Evolutionary conservation across 2,113 vertebrate genomes (phyloP), one percentile per base, ranked within the genome.

Genomic region (Sclerurus mexicanus): DNA sequence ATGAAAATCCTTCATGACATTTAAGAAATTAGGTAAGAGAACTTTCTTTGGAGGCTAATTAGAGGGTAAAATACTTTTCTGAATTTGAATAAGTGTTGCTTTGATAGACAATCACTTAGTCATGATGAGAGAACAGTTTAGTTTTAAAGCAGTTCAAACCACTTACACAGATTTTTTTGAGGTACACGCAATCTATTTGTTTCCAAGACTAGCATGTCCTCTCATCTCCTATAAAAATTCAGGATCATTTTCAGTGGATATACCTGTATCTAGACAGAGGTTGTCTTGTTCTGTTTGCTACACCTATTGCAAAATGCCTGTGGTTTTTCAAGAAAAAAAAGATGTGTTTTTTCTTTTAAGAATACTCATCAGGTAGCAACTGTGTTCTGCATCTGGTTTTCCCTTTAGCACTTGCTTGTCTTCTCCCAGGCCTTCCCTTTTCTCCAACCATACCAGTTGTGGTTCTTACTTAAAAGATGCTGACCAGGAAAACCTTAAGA

Each of bases 31-130:
- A 87, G 91, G 86, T 93, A 92, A 76, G 87, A 89, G 83, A 92
- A 90, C 95, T 95, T 96, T 89, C 91, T 95, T 93, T 77, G 55
- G 68, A 69, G 80, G 76, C 72, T 92, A 95, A 96, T 95, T 94
- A 80, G 55, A 94, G 93, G 93, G 86, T 94, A 73, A 96, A 92
- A 80, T 86, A 79, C 83, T 80, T 88, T 28, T 11, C 89, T 84
- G 76, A 90, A 86, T 96, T 84, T 93, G 84, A 93, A 92, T 96
- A 84, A 88, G 66, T 83, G n/a, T 76, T 86, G 49, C 77, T 92
- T 86, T 95, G 93, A 94, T 89, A 95, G 91, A 94, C 84, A 92
- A 58, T 67, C 72, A 86, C 80, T 96, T 94, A 94, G 55, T 68
- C 59, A 49, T 46, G 71, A 90, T 94, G 80, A 77, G 89, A 90